Percentiles rank a stretch among this genome's conserved stretches.
phyloP scores from a whole-genome alignment of 2,797 vertebrate species.

The Enteromius argenteus region DNA sequence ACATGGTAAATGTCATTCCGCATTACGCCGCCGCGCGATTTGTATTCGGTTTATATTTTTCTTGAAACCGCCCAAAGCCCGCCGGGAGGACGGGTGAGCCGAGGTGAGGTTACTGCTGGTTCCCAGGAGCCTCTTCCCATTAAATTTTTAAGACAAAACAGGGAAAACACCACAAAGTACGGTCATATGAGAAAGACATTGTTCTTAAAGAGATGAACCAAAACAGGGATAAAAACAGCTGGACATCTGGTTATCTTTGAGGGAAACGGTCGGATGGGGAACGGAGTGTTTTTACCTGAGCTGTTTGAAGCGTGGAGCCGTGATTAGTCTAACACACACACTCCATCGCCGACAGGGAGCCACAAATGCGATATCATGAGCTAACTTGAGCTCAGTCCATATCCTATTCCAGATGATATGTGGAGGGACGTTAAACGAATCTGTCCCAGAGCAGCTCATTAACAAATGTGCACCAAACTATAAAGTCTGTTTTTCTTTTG shows the following conservation, averaged over 20 bases:
- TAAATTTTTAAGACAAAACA: constrained; percentile 2
- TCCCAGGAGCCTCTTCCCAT: constrained; percentile 12
- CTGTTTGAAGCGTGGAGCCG: constrained; percentile 31
- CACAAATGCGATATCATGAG: constrained; percentile 49
- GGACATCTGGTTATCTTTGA: constrained; percentile 55
- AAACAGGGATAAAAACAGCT: constrained; percentile 21
- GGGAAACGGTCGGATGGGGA: constrained; percentile 21
- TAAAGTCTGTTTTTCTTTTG: constrained; percentile 6
- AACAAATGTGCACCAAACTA: constrained; percentile 19
- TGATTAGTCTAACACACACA: constrained; percentile 44
- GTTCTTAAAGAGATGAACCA: constrained; percentile 39
- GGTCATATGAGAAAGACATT: constrained; percentile 47
- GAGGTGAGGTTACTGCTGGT: constrained; percentile 18
- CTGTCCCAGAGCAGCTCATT: constrained; percentile 30
- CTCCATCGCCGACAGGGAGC: constrained; percentile 11
- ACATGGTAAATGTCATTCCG: constrained; percentile 70
- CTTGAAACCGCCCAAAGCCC: constrained; percentile 49
- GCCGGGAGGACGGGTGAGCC: constrained; percentile 59
- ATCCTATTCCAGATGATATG: constrained; percentile 39
- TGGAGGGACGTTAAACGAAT: constrained; percentile 18
- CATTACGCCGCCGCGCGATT: constrained; percentile 69
- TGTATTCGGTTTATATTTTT: constrained; percentile 58
- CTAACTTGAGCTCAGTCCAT: constrained; percentile 32
- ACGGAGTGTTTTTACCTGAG: constrained; percentile 6
- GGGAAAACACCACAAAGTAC: constrained; percentile 44